phyloP scores from a whole-genome alignment of 2,888 invertebrate genomes.

The Drosophila crucigera region DNA sequence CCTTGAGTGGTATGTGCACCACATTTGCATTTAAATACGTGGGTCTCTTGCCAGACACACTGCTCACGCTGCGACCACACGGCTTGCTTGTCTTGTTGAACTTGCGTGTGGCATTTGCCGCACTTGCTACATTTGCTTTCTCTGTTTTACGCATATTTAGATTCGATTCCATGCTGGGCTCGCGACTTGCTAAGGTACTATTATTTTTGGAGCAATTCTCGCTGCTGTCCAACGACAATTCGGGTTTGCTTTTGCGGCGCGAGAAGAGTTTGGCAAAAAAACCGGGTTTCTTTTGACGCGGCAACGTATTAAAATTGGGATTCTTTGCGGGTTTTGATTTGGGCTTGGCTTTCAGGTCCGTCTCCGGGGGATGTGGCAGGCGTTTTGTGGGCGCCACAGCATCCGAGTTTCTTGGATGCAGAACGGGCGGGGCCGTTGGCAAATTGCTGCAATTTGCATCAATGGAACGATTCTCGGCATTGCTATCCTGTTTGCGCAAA shows the following conservation, averaged over 20 bases:
- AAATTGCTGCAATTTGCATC: conserved; percentile 68
- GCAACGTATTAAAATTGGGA: conserved; percentile 84
- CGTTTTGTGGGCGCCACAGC: conserved; percentile 86
- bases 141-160: conserved; percentile 70
- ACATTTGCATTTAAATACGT: conserved; percentile 87
- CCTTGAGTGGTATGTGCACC: conserved; percentile 89
- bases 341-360: conserved; percentile 44
- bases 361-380: conserved; percentile 86
- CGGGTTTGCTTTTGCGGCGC: conserved; percentile 86
- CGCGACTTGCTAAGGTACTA: conserved; percentile 77
- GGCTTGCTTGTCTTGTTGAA: conserved; percentile 84
- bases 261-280: conserved; percentile 89
- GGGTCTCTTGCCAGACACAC: conserved; percentile 88
- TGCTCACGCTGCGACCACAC: conserved; percentile 88
- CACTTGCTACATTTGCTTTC: conserved; percentile 21
- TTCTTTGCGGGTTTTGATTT: conserved; percentile 79
- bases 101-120: conserved; percentile 18
- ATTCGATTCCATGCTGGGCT: conserved; percentile 79
- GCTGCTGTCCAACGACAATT: conserved; percentile 75
- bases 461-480: conserved; percentile 82
- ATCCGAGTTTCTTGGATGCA: conserved; percentile 83
- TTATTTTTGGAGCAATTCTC: conserved; percentile 63
- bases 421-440: conserved; percentile 73
- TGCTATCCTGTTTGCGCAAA: conserved; percentile 87
- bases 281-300: conserved; percentile 88